Evolutionary conservation across 1,140 invertebrate genomes (phyloP).

Genomic region (Heliconius nattereri): DNA sequence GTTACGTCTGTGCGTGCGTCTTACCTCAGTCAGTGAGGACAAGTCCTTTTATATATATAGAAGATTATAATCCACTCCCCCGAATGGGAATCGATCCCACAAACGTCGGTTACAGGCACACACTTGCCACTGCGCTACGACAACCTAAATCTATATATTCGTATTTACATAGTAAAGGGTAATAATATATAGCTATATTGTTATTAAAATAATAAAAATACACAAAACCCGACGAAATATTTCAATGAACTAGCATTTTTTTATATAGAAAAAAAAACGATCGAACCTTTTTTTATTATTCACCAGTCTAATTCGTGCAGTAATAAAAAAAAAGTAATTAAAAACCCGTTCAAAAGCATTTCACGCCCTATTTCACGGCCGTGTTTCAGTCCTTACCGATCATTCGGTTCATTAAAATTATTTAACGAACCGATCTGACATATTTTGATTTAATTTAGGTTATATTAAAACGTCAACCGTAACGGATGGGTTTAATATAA

Average conservation of each 20-base stretch:
- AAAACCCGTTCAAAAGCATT: not conserved
- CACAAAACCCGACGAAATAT: not conserved
- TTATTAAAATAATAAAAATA: too few relatives aligned
- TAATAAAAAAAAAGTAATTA: conserved; percentile 13
- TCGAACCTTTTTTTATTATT: not conserved
- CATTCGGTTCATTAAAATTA: conserved; percentile 10
- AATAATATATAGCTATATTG: too few relatives aligned
- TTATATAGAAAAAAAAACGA: not conserved
- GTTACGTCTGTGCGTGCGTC: too few relatives aligned
- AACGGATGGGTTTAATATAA: not conserved
- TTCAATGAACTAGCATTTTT: not conserved
- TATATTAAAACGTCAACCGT: conserved; percentile 11
- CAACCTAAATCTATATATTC: too few relatives aligned
- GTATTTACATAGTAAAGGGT: too few relatives aligned
- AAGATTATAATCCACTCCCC: too few relatives aligned
- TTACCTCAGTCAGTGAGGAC: too few relatives aligned
- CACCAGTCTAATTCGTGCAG: not conserved
- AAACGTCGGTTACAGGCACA: too few relatives aligned
- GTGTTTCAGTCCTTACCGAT: conserved; percentile 11
- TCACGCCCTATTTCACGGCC: conserved; percentile 5
- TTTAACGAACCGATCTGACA: not conserved
- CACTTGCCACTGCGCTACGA: too few relatives aligned
- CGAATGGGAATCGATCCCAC: too few relatives aligned
- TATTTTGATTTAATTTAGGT: conserved; percentile 2
- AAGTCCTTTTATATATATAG: too few relatives aligned